These are phyloP conservation scores for Syndactyla subalaris DNA, from an alignment of 2,797 vertebrate genomes.

Conservation along the genomic window DNA sequence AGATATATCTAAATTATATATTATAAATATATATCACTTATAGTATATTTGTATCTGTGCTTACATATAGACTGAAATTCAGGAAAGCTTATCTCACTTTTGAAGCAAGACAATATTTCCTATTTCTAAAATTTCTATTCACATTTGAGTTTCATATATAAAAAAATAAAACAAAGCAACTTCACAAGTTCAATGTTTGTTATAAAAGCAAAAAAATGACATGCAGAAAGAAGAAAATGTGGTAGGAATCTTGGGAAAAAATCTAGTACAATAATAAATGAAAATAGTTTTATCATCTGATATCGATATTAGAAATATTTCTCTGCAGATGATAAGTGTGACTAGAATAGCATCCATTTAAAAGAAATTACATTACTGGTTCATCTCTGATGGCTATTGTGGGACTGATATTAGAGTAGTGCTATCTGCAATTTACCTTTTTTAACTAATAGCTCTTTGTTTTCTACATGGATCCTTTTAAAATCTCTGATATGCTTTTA, in stretches of 20 bases:
- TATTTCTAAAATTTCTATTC: conserved; percentile 38
- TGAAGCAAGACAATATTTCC: conserved; percentile 25
- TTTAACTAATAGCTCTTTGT: conserved; percentile 65
- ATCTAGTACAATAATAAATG: conserved; percentile 62
- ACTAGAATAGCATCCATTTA: conserved; percentile 68
- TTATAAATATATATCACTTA: background rate
- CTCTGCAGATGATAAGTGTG: conserved; percentile 52
- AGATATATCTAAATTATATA: background rate
- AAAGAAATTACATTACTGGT: conserved; percentile 63
- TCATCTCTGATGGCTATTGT: conserved; percentile 58
- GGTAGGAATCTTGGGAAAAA: conserved; percentile 45
- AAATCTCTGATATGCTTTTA: conserved; percentile 64
- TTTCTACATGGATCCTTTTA: conserved; percentile 59
- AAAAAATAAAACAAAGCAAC: conserved; percentile 19
- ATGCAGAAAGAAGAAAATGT: conserved; percentile 8
- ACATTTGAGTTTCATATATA: background rate
- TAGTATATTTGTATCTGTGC: background rate
- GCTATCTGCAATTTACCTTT: conserved; percentile 56
- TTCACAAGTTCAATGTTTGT: conserved; percentile 41
- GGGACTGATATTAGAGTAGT: conserved; percentile 55
- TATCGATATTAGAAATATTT: conserved; percentile 69
- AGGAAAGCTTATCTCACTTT: background rate
- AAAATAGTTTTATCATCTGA: conserved; percentile 63
- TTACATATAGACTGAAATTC: background rate
- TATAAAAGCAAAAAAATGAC: conserved; percentile 40